Base-by-base conservation (phyloP, 2,113 vertebrate species). In the Siphamia tubifer region DNA sequence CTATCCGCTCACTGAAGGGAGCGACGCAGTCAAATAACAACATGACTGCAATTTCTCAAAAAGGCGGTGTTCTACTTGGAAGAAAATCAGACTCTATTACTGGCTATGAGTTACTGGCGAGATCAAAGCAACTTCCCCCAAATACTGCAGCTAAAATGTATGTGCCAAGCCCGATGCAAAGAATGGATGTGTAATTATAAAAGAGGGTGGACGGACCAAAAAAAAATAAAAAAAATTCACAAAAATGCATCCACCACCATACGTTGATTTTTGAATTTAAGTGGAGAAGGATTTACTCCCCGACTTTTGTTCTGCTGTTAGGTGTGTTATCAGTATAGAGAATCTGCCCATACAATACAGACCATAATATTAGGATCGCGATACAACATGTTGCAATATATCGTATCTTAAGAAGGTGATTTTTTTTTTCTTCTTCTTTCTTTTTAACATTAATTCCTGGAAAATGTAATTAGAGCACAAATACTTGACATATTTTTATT, bases 41-140 rank as follows among this genome's bases (percentile, higher is more conserved):
- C 62, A 69, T n/a, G 56, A 58, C 30, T 58, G 12, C 57, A 74
- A 74, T 32, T 56, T 39, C 63, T 51, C 13, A 40, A 68, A 66
- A 55, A 52, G 42, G 25, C 31, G n/a, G 35, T 4, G 28, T 45
- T 68, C 65, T 8, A 35, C 64, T 73, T 25, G 63, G 43, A 27
- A 28, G 51, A 15, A 85, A 79, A 72, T 77, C 40, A 58, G 68
- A 25, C 42, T 58, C 65, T 32, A 68, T 74, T 65, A 75, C 52
- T 52, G 51, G 39, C 19, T 55, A 34, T 1, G 17, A 67, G 49
- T 40, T 19, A 0, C 25, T 0, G 7, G 1, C 34, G 8, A 43
- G 49, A 73, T 79, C 77, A 81, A 78, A 86, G 74, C 55, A 24
- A 35, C 52, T 74, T 68, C 63, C 38, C 38, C 54, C 53, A 49